A percentile compares a stretch with the other conserved stretches of the same genome.
These are phyloP conservation scores for Coelogynopora nodosa DNA, from an alignment of 2,888 invertebrate species.

Conservation along the genomic window DNA sequence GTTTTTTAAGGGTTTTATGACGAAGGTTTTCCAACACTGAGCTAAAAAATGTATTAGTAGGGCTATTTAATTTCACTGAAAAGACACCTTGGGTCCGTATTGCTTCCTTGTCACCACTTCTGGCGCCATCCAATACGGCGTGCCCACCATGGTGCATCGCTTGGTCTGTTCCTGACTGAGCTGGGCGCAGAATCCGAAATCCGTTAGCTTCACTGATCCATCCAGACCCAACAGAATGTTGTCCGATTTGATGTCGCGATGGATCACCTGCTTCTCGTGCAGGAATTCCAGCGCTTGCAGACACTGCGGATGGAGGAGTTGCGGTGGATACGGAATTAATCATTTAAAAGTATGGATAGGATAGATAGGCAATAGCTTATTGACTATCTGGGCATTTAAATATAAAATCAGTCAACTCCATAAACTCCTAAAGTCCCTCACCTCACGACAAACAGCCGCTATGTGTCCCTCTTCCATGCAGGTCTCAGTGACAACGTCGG, in stretches of 20 bases:
- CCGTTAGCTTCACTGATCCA: constrained; percentile 69
- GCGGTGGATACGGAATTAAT: too few relatives aligned
- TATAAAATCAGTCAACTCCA: not conserved
- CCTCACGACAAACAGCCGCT: constrained; percentile 85
- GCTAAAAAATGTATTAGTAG: too few relatives aligned
- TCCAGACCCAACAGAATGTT: constrained; percentile 70
- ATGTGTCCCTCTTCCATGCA: constrained; percentile 94
- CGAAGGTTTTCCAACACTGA: too few relatives aligned
- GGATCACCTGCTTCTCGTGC: constrained; percentile 68
- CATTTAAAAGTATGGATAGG: too few relatives aligned
- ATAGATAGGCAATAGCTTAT: too few relatives aligned
- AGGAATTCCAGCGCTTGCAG: constrained; percentile 95
- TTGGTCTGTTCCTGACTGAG: constrained; percentile 84
- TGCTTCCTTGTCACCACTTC: constrained; percentile 72
- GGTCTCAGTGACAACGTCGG: constrained; percentile 93
- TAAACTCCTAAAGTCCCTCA: constrained; percentile 64
- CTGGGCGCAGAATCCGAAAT: constrained; percentile 97
- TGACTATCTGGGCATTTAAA: too few relatives aligned
- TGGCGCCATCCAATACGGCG: constrained; percentile 97
- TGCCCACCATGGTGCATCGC: constrained; percentile 86
- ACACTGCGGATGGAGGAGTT: constrained; percentile 45
- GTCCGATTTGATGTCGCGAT: constrained; percentile 68
- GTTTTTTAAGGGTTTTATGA: too few relatives aligned
- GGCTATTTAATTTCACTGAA: too few relatives aligned
- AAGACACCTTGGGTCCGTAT: constrained; percentile 86